Base-by-base conservation (phyloP, 2,888 invertebrate species). In the Melanotus villosus region DNA sequence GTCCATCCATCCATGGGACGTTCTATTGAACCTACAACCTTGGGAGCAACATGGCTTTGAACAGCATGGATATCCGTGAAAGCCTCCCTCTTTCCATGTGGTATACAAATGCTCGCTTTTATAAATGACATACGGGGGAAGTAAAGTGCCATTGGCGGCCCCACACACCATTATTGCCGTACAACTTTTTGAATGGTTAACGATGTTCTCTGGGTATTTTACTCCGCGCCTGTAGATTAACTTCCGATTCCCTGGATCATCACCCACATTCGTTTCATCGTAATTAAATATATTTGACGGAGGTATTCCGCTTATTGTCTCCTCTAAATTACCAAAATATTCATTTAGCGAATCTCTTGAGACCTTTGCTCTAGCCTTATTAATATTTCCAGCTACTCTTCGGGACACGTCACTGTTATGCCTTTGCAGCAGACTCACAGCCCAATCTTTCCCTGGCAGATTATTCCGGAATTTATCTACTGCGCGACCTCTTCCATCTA, bases 11-110 rank as follows among this genome's bases (percentile, higher is more conserved):
- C 66, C 70, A 62, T 32, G 26, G 9, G n/a, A 45, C 9, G 70
- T 68, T 12, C 68, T 30, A 26, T 57, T 63, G 26, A 23, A 68
- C 21, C 56, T n/a, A 10, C 14, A 56, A 9, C 56, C 68, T 54
- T 10, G 12, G 2, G n/a, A 23, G 16, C 68, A 68, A 30, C 62
- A 62, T 5, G 54, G 47, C 7, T 41, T 23, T 9, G 21, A 12
- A 18, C 65, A 56, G 60, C 64, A 70, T 12, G 64, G 70, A 16
- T 43, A 2, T 12, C 70, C 69, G 70, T 14, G 73, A 71, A 30
- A 73, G 56, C 73, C 77, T 21, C 79, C 77, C 68, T 74, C 71
- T 4, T 74, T 76, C 82, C 82, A 83, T 7, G 77, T 76, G 34
- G 74, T 70, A 73, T 76, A 80, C 14, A 84, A 21, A 41, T 60